Base-by-base conservation (phyloP, 2,888 invertebrate genomes). In the Mellilla xanthometata region DNA sequence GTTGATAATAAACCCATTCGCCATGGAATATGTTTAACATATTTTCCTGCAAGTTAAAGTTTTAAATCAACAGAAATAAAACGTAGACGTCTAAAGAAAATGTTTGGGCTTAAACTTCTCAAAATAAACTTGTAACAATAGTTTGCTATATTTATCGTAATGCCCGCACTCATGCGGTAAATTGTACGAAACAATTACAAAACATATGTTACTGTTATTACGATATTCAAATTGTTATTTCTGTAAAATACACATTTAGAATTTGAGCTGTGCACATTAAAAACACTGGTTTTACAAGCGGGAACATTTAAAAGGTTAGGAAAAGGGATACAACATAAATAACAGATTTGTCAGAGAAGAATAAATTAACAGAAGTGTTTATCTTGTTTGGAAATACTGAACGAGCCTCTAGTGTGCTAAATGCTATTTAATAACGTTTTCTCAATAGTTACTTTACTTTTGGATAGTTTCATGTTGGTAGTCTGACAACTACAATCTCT, bases 151-250 rank as follows among this genome's bases (percentile, higher is more conserved):
- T 39, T 46, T 53, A 56, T 48, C 52, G 56, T 49, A 42, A 40
- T 65, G 63, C 63, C 65, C 65, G 63, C 65, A 62, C 63, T 60
- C 58, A 44, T 49, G 63, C 60, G 63, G 60, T 30, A 34, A 48
- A 44, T 1, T 6, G 32, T 33, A 44, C 13, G 32, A 49, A 54
- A 45, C 32, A 50, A 48, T 39, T 46, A 48, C 36, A 9, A 41
- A 32, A 51, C 47, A 49, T 45, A 46, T 44, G 48, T 51, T 39
- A 56, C 45, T n/a, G 39, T 46, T 43, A 54, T 34, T n/a, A n/a
- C n/a, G n/a, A 19, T 5, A 19, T 36, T 12, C 2, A 34, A 26
- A 15, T 13, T 11, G 27, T 36, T 41, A 39, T 32, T 47, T 36
- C 28, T 26, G 24, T 22, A 39, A 39, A n/a, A 48, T 12, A 32